phyloP scores from a whole-genome alignment of 2,113 vertebrate genomes.

The Hyla sarda region DNA sequence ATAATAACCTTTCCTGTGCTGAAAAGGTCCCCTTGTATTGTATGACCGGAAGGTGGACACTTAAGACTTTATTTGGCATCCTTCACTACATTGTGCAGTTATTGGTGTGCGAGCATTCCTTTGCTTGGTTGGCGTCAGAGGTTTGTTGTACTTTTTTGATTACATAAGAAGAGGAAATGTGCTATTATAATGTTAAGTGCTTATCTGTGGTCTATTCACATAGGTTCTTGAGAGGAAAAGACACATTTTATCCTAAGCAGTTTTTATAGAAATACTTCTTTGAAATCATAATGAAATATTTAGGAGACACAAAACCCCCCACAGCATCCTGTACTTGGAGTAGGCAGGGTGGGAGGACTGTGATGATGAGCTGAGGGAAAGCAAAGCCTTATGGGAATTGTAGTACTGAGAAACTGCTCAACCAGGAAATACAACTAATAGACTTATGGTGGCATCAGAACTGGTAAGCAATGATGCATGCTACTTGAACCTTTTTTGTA shows the following conservation, averaged over 20 bases:
- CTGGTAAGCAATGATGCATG: no score
- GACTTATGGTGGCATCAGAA: no score
- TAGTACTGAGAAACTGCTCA: no score
- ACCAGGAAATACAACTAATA: no score
- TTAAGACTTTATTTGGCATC: conserved; percentile 21
- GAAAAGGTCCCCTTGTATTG: conserved; percentile 17
- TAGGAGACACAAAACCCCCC: no score
- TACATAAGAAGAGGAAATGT: conserved; percentile 47
- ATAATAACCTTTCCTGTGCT: conserved; percentile 12
- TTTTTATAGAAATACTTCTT: no score
- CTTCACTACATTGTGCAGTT: conserved; percentile 11
- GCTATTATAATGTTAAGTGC: conserved; percentile 3
- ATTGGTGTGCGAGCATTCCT: conserved; percentile 11
- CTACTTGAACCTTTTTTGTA: no score
- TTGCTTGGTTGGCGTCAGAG: conserved; percentile 29
- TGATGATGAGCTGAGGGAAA: no score
- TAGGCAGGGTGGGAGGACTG: no score
- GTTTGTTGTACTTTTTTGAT: neutral
- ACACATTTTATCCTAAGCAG: neutral
- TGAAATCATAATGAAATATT: no score
- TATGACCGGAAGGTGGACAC: conserved; percentile 36
- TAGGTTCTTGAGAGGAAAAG: neutral
- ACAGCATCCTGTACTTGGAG: no score
- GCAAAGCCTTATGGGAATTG: no score
- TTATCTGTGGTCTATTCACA: neutral